Evolutionary conservation across 2,888 invertebrate species (phyloP).

Genomic region (Dolomedes plantarius): DNA sequence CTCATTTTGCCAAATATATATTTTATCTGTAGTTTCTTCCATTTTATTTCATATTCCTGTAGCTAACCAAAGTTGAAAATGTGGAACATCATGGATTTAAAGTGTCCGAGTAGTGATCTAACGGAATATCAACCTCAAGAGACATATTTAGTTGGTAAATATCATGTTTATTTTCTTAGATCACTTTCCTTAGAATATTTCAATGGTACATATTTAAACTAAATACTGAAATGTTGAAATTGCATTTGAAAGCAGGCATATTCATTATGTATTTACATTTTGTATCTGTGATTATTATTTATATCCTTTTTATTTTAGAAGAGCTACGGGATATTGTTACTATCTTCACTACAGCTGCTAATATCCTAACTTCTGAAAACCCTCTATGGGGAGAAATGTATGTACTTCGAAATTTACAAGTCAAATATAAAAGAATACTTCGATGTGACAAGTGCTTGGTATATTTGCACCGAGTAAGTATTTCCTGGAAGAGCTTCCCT

Average conservation of each 20-base stretch:
- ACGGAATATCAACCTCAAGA: background rate
- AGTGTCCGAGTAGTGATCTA: background rate
- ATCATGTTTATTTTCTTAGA: too few species aligned
- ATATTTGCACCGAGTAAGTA: slow-evolving; percentile 47
- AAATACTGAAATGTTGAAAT: too few species aligned
- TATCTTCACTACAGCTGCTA: slow-evolving; percentile 43
- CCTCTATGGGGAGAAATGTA: slow-evolving; percentile 52
- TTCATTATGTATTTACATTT: too few species aligned
- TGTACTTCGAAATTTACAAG: slow-evolving; percentile 41
- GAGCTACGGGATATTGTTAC: slow-evolving; percentile 10
- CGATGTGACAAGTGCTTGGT: slow-evolving; percentile 50
- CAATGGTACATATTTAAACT: too few species aligned
- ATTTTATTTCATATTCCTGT: too few species aligned
- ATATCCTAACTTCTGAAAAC: slow-evolving; percentile 40
- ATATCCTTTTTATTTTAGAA: slow-evolving; percentile 30
- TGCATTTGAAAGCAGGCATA: too few species aligned
- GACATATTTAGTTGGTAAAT: too few species aligned
- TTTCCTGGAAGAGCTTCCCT: too few species aligned
- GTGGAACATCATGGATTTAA: background rate
- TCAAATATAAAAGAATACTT: slow-evolving; percentile 50
- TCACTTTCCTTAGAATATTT: too few species aligned
- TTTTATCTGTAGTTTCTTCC: too few species aligned
- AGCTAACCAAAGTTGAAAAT: background rate
- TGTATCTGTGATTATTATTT: too few species aligned
- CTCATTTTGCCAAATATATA: too few species aligned